These are phyloP conservation scores for Puntigrus tetrazona DNA, from an alignment of 2,113 vertebrate genomes.

Conservation along the genomic window DNA sequence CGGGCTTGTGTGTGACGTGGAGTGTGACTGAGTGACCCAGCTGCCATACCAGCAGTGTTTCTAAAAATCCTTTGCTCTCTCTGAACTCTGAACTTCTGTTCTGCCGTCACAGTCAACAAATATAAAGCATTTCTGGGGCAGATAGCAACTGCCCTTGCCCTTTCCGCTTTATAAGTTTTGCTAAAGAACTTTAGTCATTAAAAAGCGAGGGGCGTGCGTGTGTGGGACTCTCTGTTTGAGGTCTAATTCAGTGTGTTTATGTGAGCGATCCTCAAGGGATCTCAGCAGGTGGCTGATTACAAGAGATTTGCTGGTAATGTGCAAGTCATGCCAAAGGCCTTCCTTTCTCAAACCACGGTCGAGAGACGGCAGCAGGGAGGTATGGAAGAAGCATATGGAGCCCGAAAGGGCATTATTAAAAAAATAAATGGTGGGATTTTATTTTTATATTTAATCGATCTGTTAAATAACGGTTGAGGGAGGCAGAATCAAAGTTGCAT, in stretches of 20 bases:
- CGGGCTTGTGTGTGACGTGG: conserved; percentile 50
- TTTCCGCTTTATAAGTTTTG: background rate
- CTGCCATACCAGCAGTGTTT: conserved; percentile 70
- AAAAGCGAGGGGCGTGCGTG: background rate
- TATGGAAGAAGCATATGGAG: background rate
- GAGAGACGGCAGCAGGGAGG: background rate
- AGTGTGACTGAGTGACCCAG: conserved; percentile 68
- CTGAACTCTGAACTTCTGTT: conserved; percentile 31
- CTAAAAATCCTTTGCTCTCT: conserved; percentile 64
- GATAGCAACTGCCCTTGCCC: conserved; percentile 59
- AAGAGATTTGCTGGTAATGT: conserved; percentile 42
- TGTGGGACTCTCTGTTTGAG: conserved; percentile 43
- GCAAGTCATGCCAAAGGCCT: conserved; percentile 46
- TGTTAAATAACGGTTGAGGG: too few relatives aligned
- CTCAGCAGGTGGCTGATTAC: conserved; percentile 70
- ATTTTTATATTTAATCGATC: too few relatives aligned
- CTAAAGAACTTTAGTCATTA: conserved; percentile 51
- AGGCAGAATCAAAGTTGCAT: too few relatives aligned
- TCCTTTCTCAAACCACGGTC: background rate
- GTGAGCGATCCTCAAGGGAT: conserved; percentile 67
- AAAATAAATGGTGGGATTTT: background rate
- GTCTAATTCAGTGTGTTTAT: conserved; percentile 66
- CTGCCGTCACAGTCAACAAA: background rate
- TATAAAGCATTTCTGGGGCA: background rate
- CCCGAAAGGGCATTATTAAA: background rate